phyloP scores from a whole-genome alignment of 1,140 invertebrate species.

The Drosophila sulfurigaster region DNA sequence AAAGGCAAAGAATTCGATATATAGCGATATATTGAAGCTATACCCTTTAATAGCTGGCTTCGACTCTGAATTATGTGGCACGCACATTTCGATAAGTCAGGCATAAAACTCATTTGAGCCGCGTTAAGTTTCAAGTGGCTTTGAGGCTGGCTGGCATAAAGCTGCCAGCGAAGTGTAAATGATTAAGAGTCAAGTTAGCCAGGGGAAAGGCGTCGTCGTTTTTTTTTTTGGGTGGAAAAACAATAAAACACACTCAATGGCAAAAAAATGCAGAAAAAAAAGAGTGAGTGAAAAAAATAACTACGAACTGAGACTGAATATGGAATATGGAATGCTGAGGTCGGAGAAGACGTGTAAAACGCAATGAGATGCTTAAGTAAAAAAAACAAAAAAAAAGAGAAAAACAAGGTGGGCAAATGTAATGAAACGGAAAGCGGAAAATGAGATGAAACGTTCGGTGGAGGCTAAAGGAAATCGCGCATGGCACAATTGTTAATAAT shows the following conservation, averaged over 20 bases:
- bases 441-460: conserved; percentile 17
- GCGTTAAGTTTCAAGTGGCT: conserved; percentile 61
- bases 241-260: conserved; percentile 49
- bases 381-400: conserved; percentile 16
- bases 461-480: conserved; percentile 50
- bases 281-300: not conserved
- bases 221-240: not conserved
- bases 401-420: conserved; percentile 40
- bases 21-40: too few relatives aligned
- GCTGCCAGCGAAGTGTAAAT: conserved; percentile 65
- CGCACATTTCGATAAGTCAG: conserved; percentile 42
- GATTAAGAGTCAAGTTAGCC: conserved; percentile 48
- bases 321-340: conserved; percentile 1
- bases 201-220: not conserved
- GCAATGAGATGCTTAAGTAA: conserved; percentile 38
- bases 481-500: conserved; percentile 72
- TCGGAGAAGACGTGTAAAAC: conserved; percentile 24
- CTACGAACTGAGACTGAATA: not conserved
- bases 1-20: too few relatives aligned
- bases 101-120: conserved; percentile 64
- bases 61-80: not conserved
- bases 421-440: conserved; percentile 67
- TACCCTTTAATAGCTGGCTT: too few relatives aligned
- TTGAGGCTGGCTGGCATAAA: conserved; percentile 10
- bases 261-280: conserved; percentile 27